These are phyloP conservation scores for Hozukius guyotensis DNA, from an alignment of 2,797 vertebrate genomes.

Conservation along the genomic window DNA sequence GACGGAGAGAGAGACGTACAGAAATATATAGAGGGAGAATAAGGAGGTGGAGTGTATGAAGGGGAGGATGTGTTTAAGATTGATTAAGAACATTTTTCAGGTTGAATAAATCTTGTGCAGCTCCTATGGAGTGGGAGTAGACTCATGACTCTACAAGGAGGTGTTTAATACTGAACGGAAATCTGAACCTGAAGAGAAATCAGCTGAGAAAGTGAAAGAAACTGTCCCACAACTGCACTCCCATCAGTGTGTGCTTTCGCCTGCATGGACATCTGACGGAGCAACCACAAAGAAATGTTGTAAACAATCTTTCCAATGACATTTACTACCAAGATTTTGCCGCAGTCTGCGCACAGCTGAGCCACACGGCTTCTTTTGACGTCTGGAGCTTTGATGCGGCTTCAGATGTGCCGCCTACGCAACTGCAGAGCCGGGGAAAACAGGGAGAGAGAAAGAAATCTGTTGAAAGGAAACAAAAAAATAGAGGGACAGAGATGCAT, in stretches of 20 bases:
- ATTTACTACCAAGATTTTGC: conserved; percentile 50
- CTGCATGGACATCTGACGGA: conserved; percentile 33
- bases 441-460: conserved; percentile 49
- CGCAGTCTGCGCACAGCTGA: conserved; percentile 71
- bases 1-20: conserved; percentile 24
- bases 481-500: conserved; percentile 55
- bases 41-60: conserved; percentile 3
- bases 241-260: not conserved
- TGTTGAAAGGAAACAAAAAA: conserved; percentile 20
- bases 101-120: conserved; percentile 45
- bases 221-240: conserved; percentile 27
- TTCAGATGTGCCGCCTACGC: conserved; percentile 64
- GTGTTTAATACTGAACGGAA: conserved; percentile 46
- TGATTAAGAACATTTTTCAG: conserved; percentile 48
- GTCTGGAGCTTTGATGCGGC: conserved; percentile 64
- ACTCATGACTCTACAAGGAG: conserved; percentile 29
- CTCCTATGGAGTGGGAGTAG: conserved; percentile 27
- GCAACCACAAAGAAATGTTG: conserved; percentile 34
- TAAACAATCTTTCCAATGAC: conserved; percentile 55
- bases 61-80: conserved; percentile 48
- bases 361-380: conserved; percentile 61
- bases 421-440: conserved; percentile 30
- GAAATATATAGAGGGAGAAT: conserved; percentile 14
- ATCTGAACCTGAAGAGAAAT: conserved; percentile 40
- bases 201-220: conserved; percentile 14